Percentiles rank a stretch among this genome's conserved stretches.
Evolutionary conservation across 2,113 vertebrate genomes (phyloP).

Genomic region (Phrynosoma blainvillii): DNA sequence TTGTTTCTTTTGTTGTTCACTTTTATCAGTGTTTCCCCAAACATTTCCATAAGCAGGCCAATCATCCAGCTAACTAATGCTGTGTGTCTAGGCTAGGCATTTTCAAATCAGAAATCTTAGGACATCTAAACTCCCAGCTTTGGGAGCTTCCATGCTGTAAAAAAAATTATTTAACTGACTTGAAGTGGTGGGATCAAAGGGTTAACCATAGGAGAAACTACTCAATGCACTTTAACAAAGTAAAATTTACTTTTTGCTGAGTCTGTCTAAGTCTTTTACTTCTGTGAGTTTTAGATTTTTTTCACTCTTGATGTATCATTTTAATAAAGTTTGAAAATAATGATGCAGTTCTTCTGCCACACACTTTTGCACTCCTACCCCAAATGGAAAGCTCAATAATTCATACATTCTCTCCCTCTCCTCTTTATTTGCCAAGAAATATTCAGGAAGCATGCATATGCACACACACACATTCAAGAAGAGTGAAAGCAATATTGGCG

Average conservation of each 20-base stretch:
- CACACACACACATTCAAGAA: constrained; percentile 7
- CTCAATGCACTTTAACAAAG: not conserved
- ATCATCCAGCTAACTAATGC: not conserved
- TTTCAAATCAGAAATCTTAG: constrained; percentile 19
- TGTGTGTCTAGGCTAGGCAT: not conserved
- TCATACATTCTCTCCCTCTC: constrained; percentile 25
- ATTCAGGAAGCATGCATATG: not conserved
- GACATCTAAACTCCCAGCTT: constrained; percentile 11
- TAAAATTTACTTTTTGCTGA: constrained; percentile 26
- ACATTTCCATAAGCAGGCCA: not conserved
- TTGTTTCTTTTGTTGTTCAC: not conserved
- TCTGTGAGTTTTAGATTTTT: constrained; percentile 36
- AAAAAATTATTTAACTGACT: not conserved
- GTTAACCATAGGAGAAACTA: not conserved
- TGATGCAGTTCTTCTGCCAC: constrained; percentile 52
- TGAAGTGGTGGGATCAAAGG: not conserved
- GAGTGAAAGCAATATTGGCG: constrained; percentile 40
- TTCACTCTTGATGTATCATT: constrained; percentile 40
- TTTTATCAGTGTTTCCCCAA: not conserved
- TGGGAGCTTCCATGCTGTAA: not conserved
- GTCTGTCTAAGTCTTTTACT: constrained; percentile 45
- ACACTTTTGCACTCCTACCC: constrained; percentile 34
- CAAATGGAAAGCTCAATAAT: constrained; percentile 56
- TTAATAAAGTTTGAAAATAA: constrained; percentile 46
- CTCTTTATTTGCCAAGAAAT: constrained; percentile 21